phyloP scores from a whole-genome alignment of 1,140 invertebrate genomes.

The Saccostrea cuccullata region DNA sequence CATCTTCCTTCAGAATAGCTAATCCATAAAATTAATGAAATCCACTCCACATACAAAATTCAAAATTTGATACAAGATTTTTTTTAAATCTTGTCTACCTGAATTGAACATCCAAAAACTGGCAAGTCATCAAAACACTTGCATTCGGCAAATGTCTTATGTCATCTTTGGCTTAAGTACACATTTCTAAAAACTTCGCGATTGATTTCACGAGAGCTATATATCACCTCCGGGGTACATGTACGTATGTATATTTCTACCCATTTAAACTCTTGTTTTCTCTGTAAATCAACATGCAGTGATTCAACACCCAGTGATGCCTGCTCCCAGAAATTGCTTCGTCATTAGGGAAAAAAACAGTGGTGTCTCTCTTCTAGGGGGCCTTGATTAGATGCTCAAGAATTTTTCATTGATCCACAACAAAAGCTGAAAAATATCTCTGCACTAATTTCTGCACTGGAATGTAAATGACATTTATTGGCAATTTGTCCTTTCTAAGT shows the following conservation, averaged over 20 bases:
- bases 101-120: conserved; percentile 4
- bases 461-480: background rate
- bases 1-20: background rate
- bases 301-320: background rate
- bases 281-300: background rate
- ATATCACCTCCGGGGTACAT: background rate
- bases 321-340: background rate
- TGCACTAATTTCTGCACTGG: background rate
- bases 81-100: background rate
- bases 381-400: background rate
- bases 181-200: background rate
- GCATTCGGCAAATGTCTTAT: background rate
- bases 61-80: background rate
- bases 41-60: background rate
- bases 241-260: background rate
- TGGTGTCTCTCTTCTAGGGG: background rate
- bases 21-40: background rate
- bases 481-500: background rate
- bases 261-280: conserved; percentile 13
- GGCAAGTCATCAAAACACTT: background rate
- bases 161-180: conserved; percentile 9
- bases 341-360: background rate
- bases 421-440: background rate
- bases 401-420: conserved; percentile 7
- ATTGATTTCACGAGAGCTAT: background rate